phyloP scores from a whole-genome alignment of 2,797 vertebrate species.

The Leptodactylus fallax region DNA sequence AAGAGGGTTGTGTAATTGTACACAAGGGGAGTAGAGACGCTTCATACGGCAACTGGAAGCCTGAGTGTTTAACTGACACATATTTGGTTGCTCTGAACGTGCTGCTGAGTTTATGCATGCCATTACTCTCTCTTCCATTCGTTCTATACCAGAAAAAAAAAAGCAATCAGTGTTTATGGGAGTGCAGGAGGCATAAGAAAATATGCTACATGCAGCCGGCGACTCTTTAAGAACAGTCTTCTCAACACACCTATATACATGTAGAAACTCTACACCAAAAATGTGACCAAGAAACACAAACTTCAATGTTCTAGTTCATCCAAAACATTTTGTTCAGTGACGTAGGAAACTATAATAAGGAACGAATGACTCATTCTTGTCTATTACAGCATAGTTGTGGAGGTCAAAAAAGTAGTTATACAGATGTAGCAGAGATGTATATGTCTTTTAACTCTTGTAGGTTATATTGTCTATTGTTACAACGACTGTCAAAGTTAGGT shows the following conservation, averaged over 20 bases:
- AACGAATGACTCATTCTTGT: conserved; percentile 3
- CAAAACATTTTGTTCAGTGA: conserved; percentile 11
- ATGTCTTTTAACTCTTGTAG: neutral
- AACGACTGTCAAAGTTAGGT: neutral
- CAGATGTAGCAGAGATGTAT: neutral
- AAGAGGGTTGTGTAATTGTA: conserved; percentile 78
- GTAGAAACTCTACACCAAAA: conserved; percentile 20
- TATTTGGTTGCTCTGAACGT: conserved; percentile 48
- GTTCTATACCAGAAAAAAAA: conserved; percentile 22
- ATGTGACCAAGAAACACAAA: conserved; percentile 10
- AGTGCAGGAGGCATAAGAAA: conserved; percentile 7
- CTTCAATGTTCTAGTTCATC: conserved; percentile 8
- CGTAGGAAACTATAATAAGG: conserved; percentile 12
- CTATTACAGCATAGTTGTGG: neutral
- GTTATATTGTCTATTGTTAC: no score
- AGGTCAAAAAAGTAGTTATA: conserved; percentile 10
- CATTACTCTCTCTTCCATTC: conserved; percentile 1
- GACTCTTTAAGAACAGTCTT: neutral
- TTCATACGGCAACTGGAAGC: conserved; percentile 63
- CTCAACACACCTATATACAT: neutral
- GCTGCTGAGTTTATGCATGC: conserved; percentile 41
- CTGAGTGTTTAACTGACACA: conserved; percentile 66
- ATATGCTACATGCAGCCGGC: conserved; percentile 11
- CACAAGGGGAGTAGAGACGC: conserved; percentile 69
- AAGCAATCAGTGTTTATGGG: conserved; percentile 38